Evolutionary conservation across 2,888 invertebrate species (phyloP).

Genomic region (Cheilosia scutellata): DNA sequence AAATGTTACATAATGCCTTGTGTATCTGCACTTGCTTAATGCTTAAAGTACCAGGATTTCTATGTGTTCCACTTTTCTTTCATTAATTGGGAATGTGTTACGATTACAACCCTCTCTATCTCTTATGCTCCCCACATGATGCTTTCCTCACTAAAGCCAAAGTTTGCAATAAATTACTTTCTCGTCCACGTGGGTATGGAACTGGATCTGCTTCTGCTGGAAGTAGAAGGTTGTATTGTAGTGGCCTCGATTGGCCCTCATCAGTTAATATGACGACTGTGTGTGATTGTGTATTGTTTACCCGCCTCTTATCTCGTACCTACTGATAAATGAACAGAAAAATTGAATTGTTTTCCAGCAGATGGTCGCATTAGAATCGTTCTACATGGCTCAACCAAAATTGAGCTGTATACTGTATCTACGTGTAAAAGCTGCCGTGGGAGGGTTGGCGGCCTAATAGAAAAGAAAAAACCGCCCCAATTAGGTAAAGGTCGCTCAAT

Average conservation of each 20-base stretch:
- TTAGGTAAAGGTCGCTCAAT: constrained; percentile 40
- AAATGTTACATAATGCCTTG: constrained; percentile 27
- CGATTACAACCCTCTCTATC: constrained; percentile 35
- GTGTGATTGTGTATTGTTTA: constrained; percentile 34
- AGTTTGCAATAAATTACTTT: constrained; percentile 49
- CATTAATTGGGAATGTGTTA: constrained; percentile 41
- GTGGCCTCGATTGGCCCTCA: constrained; percentile 27
- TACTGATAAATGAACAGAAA: constrained; percentile 26
- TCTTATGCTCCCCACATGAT: constrained; percentile 1
- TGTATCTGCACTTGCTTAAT: constrained; percentile 22
- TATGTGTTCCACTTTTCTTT: constrained; percentile 27
- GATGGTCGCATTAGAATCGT: constrained; percentile 26
- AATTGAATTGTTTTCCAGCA: constrained; percentile 37
- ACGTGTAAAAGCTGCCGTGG: not conserved
- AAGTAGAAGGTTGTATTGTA: constrained; percentile 27
- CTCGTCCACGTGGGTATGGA: constrained; percentile 7
- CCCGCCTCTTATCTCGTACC: constrained; percentile 18
- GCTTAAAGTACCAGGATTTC: constrained; percentile 9
- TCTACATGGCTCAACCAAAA: not conserved
- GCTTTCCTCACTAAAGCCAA: constrained; percentile 5
- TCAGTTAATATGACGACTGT: constrained; percentile 2
- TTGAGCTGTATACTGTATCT: constrained; percentile 11
- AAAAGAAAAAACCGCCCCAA: constrained; percentile 7
- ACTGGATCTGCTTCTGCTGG: not conserved
- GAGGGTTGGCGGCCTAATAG: not conserved